Conservation (phyloP, 1,140 invertebrate genomes). For the Solenopsis fugax region DNA sequence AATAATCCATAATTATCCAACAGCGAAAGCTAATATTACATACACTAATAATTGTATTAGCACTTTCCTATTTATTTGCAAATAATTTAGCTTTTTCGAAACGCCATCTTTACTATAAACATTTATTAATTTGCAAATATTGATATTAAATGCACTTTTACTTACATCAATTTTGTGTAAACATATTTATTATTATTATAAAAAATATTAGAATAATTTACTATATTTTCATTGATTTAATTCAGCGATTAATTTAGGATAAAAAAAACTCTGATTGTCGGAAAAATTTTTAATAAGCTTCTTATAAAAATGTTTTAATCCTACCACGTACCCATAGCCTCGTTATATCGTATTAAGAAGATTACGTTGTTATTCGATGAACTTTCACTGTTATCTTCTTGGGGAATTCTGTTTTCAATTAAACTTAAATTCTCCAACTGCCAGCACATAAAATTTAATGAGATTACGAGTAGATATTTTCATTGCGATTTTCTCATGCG, state of each 20-base stretch:
- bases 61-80: background rate
- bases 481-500: constrained; percentile 64
- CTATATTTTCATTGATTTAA: background rate
- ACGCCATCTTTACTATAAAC: background rate
- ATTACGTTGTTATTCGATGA: background rate
- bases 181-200: background rate
- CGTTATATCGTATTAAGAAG: background rate
- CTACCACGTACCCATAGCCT: background rate
- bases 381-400: background rate
- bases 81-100: background rate
- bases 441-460: background rate
- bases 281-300: background rate
- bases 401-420: background rate
- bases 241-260: background rate
- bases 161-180: background rate
- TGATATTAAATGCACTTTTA: background rate
- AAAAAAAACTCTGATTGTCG: background rate
- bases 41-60: background rate
- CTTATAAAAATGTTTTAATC: background rate
- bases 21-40: background rate
- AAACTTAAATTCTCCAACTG: background rate
- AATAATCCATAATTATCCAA: background rate
- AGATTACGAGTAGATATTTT: background rate
- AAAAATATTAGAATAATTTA: constrained; percentile 4
- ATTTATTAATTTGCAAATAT: background rate